These are phyloP conservation scores for Xestia c-nigrum DNA, from an alignment of 2,888 invertebrate species.

Conservation along the genomic window DNA sequence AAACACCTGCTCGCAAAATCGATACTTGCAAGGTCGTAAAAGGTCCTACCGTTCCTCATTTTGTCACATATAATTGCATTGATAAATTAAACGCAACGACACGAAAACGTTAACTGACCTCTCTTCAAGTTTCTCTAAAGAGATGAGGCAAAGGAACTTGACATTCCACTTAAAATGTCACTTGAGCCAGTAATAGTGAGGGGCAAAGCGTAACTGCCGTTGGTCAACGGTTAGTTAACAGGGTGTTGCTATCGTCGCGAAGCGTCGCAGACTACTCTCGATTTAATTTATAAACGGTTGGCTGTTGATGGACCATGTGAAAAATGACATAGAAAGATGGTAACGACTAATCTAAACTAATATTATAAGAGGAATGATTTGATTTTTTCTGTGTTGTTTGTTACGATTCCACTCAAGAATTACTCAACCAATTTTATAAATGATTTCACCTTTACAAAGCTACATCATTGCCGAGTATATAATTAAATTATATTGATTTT, in stretches of 20 bases:
- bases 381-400: too few species aligned
- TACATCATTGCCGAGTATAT: too few species aligned
- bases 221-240: constrained; percentile 77
- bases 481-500: too few species aligned
- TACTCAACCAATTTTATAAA: too few species aligned
- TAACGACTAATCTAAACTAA: not conserved
- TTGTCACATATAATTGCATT: not conserved
- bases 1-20: constrained; percentile 40
- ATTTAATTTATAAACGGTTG: constrained; percentile 58
- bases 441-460: too few species aligned
- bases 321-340: not conserved
- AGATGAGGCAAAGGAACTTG: constrained; percentile 50
- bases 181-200: constrained; percentile 59
- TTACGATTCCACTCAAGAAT: too few species aligned
- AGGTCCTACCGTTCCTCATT: not conserved
- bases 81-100: constrained; percentile 16
- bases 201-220: constrained; percentile 71
- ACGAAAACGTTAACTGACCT: constrained; percentile 3
- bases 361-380: too few species aligned
- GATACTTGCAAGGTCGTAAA: constrained; percentile 19
- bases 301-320: not conserved
- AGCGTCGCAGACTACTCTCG: constrained; percentile 64
- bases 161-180: constrained; percentile 62
- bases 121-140: constrained; percentile 17
- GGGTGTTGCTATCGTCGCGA: constrained; percentile 70